Base-by-base conservation (phyloP, 2,888 invertebrate genomes). In the Acronicta aceris region DNA sequence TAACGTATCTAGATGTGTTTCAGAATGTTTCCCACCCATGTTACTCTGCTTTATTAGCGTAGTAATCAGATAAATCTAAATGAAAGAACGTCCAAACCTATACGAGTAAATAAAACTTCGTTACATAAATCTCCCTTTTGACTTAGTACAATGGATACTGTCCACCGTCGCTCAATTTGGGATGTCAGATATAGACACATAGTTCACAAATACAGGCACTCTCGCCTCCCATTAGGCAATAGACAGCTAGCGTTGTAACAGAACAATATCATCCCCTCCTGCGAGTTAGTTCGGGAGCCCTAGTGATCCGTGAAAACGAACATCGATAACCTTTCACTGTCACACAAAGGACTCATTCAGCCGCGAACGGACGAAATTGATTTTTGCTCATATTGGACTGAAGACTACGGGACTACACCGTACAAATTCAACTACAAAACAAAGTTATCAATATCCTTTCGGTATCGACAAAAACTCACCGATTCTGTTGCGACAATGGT, bases 311-410 rank as follows among this genome's bases (percentile, higher is more conserved):
- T 92, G 89, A 91, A 92, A 92, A 91, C 89, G 89, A 86, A 89
- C 91, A 88, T 83, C 89, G 89, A 92, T 91, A 91, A 91, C 92
- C 90, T 92, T 93, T 89, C 89, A 88, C 72, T 86, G 90, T 84
- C 86, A 79, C 85, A 91, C 92, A 92, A 93, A 92, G 88, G 89
- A 80, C 79, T 79, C 90, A 88, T 84, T 90, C 85, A 88, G 81
- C 86, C 89, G 90, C 79, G 89, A 91, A 89, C 83, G 83, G 84
- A 83, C 89, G 84, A 89, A 92, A 92, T 92, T 90, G 90, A 91
- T 91, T 90, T 90, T 88, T 88, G 86, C 82, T 87, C 88, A 89
- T 89, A 90, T 90, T 88, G 86, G 66, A 78, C 72, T 71, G 76
- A 74, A 76, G 71, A 71, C 72, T 64, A 52, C 50, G 62, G 62